Evolutionary conservation across 2,113 vertebrate genomes (phyloP), one percentile per base, ranked within the genome.

Genomic region (Rhea pennata): DNA sequence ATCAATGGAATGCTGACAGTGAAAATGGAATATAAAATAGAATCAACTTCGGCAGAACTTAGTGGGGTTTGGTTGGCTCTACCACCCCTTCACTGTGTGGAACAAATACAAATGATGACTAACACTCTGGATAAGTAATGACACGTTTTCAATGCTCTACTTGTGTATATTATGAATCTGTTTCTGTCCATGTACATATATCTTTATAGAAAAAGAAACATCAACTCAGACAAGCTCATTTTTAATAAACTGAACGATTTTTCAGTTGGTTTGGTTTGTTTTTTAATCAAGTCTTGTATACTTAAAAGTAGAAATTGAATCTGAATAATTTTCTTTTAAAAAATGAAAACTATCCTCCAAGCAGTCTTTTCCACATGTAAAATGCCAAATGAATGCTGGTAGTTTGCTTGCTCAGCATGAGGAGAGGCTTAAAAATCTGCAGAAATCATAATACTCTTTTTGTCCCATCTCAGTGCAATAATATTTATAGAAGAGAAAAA

Each of bases 181-280:
- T 46, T 93, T 87, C 61, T 65, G 24, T n/a, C 31, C 61, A 75
- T 42, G 4, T 36, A 36, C 36, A 36, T 7, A 75, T 31, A 91
- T 8, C 12, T 29, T 39, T 0, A 0, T 13, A 39, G 14, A 44
- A 33, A 76, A 90, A 72, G 17, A 53, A 67, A 12, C 3, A 70
- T 14, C 8, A 2, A 3, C 42, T 88, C 31, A 50, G 21, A 62
- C 6, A 50, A 4, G 10, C 31, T 15, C 7, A 33, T 26, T 65
- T 65, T 65, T 65, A 36, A 65, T 65, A 65, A 39, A 65, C 21
- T 7, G 1, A 80, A 61, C 7, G 24, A 11, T 74, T 42, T 19
- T 0, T 7, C 5, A n/a, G 29, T 58, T 7, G 3, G 1, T 8
- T 29, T 66, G 15, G 17, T 7, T 0, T 1, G 16, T 12, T 29